Base-by-base conservation (phyloP, 2,888 invertebrate genomes). In the Monochamus alternatus region DNA sequence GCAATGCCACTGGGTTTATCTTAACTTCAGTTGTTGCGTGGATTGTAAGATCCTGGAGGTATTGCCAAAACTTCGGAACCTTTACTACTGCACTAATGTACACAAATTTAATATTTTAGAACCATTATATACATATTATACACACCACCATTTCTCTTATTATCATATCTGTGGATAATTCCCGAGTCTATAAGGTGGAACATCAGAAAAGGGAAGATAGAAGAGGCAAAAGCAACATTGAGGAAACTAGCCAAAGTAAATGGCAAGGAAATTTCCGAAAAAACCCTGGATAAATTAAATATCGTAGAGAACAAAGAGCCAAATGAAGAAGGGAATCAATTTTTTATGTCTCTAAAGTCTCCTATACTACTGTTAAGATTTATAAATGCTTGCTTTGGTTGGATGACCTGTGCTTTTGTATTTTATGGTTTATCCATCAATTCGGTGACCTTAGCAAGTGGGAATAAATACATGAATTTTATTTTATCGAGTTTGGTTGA, bases 341-440 rank as follows among this genome's bases (percentile, higher is more conserved):
- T 71, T 47, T 31, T 63, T 5, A 52, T 38, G 14, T 47, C 69
- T 14, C 10, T 75, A 43, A 63, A 75, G 31, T 75, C 67, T 3
- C 31, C 22, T 5, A 62, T 30, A 10, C 85, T 94, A 10, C 85
- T 92, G 75, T 83, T 90, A 0, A 89, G 94, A 52, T 88, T 93
- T 62, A 81, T 91, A 1, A 92, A 93, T 68, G 94, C 95, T 80
- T 93, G 93, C n/a, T 92, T 95, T 81, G 95, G 95, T 90, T 95
- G 95, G 95, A 92, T 95, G n/a, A 93, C 95, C 0, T 93, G 94
- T 82, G 93, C 94, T 0, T 93, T 96, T 79, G 93, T 95, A 22
- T 96, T 95, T 87, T 96, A 95, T 84, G 96, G 96, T 0, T 88
- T 96, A 51, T 94, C 95, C 0, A 90, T 96, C 71, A 95, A 95